These are phyloP conservation scores for Apistogramma diplotaenia DNA, from an alignment of 2,113 vertebrate species.

Conservation along the genomic window DNA sequence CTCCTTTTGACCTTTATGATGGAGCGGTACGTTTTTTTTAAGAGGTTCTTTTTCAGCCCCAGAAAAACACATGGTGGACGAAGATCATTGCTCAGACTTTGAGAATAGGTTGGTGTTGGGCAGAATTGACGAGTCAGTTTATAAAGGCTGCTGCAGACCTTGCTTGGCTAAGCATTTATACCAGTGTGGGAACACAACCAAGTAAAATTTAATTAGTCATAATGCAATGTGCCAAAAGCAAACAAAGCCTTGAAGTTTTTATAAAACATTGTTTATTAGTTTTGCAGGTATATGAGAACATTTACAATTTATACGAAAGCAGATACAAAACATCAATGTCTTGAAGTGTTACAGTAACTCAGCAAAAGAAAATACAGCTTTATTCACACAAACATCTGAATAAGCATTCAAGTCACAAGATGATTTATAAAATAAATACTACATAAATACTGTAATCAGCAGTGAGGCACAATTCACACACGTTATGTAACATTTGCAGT, in stretches of 20 bases:
- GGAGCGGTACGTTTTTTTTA: background rate
- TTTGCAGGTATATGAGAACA: background rate
- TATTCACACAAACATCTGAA: slow-evolving; percentile 4
- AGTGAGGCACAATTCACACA: background rate
- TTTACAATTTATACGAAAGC: background rate
- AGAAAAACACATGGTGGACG: slow-evolving; percentile 1
- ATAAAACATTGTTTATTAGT: background rate
- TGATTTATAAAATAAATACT: slow-evolving; percentile 43
- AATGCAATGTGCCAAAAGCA: background rate
- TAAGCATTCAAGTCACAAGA: background rate
- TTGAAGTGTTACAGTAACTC: background rate
- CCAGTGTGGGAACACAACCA: background rate
- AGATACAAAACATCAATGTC: background rate
- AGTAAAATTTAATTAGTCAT: background rate
- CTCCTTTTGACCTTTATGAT: background rate
- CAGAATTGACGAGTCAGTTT: background rate
- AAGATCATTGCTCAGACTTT: background rate
- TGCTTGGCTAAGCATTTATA: background rate
- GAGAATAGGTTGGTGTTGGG: background rate
- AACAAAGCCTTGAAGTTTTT: too few relatives aligned
- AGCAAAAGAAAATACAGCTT: background rate
- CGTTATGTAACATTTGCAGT: background rate
- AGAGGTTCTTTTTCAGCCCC: background rate
- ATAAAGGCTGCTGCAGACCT: background rate
- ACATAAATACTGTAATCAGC: slow-evolving; percentile 33